A percentile compares a stretch with the other conserved stretches of the same genome.
Evolutionary conservation across 1,140 invertebrate species (phyloP).

Genomic region (Drosophila serrata): DNA sequence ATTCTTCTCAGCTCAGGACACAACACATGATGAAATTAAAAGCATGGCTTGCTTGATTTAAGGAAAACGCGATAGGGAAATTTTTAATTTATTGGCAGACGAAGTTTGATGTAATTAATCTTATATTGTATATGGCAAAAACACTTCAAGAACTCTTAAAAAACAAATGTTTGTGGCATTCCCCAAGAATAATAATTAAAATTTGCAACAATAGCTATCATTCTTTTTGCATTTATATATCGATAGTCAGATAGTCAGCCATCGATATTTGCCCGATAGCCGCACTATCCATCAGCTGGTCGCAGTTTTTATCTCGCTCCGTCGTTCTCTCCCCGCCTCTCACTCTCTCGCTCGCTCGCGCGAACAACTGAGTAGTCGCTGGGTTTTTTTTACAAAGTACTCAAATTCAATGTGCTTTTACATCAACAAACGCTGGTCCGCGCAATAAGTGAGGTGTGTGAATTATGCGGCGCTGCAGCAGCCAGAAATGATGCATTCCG

Average conservation of each 20-base stretch:
- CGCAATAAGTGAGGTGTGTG: constrained; percentile 36
- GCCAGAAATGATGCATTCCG: constrained; percentile 24
- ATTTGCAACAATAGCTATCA: not conserved
- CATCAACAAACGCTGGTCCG: constrained; percentile 43
- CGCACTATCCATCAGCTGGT: constrained; percentile 19
- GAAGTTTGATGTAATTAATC: too few species aligned
- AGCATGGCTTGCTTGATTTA: not conserved
- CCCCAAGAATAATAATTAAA: too few species aligned
- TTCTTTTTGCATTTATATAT: not conserved
- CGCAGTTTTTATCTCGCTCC: constrained; percentile 22
- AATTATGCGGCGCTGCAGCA: constrained; percentile 36
- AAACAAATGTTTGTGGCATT: not conserved
- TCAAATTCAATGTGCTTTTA: constrained; percentile 61
- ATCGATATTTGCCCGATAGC: constrained; percentile 9
- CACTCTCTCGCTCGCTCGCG: constrained; percentile 11
- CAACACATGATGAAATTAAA: not conserved
- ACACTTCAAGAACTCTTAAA: not conserved
- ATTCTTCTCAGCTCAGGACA: not conserved
- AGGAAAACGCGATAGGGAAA: not conserved
- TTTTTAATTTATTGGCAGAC: too few species aligned
- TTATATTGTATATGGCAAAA: too few species aligned
- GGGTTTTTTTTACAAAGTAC: constrained; percentile 23
- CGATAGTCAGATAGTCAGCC: constrained; percentile 6
- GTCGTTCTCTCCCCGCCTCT: constrained; percentile 4
- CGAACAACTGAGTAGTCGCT: constrained; percentile 42